Conservation (phyloP, 2,888 invertebrate genomes). For the Catocala nupta region DNA sequence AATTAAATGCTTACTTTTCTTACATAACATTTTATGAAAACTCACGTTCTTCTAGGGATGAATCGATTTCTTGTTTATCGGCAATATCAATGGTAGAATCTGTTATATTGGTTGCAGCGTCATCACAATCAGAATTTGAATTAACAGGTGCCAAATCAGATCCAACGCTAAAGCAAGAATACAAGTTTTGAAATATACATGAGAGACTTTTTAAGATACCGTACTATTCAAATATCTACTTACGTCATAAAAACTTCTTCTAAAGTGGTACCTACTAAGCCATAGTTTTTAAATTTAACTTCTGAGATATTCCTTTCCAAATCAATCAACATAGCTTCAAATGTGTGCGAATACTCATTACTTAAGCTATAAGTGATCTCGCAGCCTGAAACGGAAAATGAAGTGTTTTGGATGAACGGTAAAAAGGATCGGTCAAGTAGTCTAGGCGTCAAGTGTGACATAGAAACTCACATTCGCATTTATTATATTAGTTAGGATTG, state of each 20-base stretch:
- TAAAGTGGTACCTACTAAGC: conserved; percentile 94
- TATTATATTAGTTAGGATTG: too few relatives aligned
- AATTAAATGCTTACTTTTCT: too few relatives aligned
- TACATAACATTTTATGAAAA: background rate
- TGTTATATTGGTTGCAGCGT: conserved; percentile 61
- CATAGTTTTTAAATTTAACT: conserved; percentile 92
- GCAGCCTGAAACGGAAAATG: conserved; percentile 78
- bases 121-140: conserved; percentile 62
- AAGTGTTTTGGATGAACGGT: background rate
- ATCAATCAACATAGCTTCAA: conserved; percentile 90
- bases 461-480: too few relatives aligned
- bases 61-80: conserved; percentile 63
- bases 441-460: too few relatives aligned
- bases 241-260: conserved; percentile 96
- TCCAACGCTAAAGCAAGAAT: conserved; percentile 75
- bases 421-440: too few relatives aligned
- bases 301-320: conserved; percentile 88
- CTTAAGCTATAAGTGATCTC: conserved; percentile 91
- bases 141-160: conserved; percentile 74
- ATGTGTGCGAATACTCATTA: conserved; percentile 88
- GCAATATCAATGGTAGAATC: conserved; percentile 62
- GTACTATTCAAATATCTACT: conserved; percentile 52
- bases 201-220: too few relatives aligned
- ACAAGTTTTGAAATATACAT: too few relatives aligned
- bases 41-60: conserved; percentile 74